Evolutionary conservation across 2,113 vertebrate genomes (phyloP), one percentile per base, ranked within the genome.

Genomic region (Argyrosomus japonicus): DNA sequence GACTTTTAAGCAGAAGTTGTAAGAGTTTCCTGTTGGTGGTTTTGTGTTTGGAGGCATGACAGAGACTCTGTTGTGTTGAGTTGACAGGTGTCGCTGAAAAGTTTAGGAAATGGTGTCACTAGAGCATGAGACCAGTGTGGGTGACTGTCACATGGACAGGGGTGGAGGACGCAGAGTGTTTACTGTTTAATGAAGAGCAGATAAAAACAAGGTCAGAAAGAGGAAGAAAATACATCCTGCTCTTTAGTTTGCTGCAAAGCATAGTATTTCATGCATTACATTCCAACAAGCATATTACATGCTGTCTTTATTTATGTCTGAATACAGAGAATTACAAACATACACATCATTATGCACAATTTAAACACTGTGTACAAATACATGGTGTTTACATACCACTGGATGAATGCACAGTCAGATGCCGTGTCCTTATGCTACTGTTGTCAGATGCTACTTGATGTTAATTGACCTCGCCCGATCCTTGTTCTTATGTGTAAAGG

Each of bases 51-150:
- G 54, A 73, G 40, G 74, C 54, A 50, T 10, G 21, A 25, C 62
- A 27, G 79, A 48, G 25, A 17, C 48, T 2, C 25, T 27, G n/a
- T 60, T 78, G 60, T 56, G 53, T 67, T 69, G 36, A 56, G 65
- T 23, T 48, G 77, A 77, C 77, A 82, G 85, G 80, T 86, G 82
- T 73, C 1, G 1, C 10, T 61, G 40, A 69, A 62, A 68, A 58
- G 51, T 87, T 77, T 58, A 68, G 54, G 61, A 63, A 77, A 82
- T 27, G 7, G 57, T 70, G 68, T 85, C 76, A 89, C 15, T 61
- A 17, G 68, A 79, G 68, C 62, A 29, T 50, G 69, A 40, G 70
- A 50, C 4, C 13, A 15, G 58, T 23, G 48, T 60, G 29, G 45
- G 50, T 19, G 36, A 23, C 43, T 61, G 51, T 70, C 43, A 62